phyloP scores from a whole-genome alignment of 2,113 vertebrate genomes.

The Melanotaenia duboulayi region DNA sequence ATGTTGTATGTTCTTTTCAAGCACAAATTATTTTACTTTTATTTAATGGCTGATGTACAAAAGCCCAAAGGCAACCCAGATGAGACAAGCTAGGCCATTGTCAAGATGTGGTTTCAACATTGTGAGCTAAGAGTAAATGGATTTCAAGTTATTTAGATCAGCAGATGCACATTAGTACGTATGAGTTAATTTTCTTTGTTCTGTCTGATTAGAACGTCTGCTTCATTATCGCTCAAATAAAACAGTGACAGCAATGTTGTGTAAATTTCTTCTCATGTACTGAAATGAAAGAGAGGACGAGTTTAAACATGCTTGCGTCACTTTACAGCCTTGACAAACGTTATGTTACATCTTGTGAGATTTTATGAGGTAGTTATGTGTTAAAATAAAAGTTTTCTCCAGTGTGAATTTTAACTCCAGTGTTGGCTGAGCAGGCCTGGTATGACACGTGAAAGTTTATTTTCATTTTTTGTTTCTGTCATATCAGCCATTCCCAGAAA shows the following conservation, averaged over 20 bases:
- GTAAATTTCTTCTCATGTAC: background rate
- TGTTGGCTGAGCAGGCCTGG: slow-evolving; percentile 9
- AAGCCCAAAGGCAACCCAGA: slow-evolving; percentile 35
- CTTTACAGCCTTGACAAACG: slow-evolving; percentile 3
- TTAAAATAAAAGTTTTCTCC: slow-evolving; percentile 5
- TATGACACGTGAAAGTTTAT: background rate
- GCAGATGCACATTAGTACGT: slow-evolving; percentile 62
- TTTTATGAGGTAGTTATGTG: background rate
- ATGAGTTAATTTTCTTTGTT: slow-evolving; percentile 33
- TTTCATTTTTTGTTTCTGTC: slow-evolving; percentile 24
- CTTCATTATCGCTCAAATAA: slow-evolving; percentile 27
- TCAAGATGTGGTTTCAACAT: slow-evolving; percentile 52
- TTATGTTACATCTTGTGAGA: background rate
- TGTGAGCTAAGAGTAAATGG: slow-evolving; percentile 64
- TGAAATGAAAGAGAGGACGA: slow-evolving; percentile 19
- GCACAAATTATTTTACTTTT: slow-evolving; percentile 48
- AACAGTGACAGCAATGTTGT: slow-evolving; percentile 22
- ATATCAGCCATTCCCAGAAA: slow-evolving; percentile 23
- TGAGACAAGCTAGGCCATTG: slow-evolving; percentile 48
- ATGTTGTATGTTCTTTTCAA: slow-evolving; percentile 45
- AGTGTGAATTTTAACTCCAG: slow-evolving; percentile 9
- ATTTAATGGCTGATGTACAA: slow-evolving; percentile 31
- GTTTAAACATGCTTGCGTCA: slow-evolving; percentile 21
- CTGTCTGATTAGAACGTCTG: slow-evolving; percentile 1
- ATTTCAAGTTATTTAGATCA: slow-evolving; percentile 64